Percentiles rank a stretch among this genome's conserved stretches.
These are phyloP conservation scores for Lophura nycthemera DNA, from an alignment of 2,113 vertebrate genomes.

Conservation along the genomic window DNA sequence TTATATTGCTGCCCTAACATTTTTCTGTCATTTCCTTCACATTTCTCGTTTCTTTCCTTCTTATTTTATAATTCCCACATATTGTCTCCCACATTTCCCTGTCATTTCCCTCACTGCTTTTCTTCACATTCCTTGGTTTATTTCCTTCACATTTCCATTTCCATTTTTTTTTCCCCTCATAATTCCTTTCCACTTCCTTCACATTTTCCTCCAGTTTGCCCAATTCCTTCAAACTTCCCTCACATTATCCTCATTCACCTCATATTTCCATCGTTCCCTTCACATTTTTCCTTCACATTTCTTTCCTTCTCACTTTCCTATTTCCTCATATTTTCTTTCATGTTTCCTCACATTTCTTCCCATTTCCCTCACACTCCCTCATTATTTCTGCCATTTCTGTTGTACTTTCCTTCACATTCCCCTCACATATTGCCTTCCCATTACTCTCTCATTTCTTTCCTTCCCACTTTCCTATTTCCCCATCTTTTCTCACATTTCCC, in stretches of 20 bases:
- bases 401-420: neutral
- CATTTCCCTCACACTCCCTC: neutral
- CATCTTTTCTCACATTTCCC: neutral
- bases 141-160: rapidly evolving
- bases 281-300: neutral
- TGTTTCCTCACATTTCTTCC: neutral
- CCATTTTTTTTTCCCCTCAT: too few species aligned
- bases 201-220: neutral
- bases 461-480: neutral
- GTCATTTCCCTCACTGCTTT: neutral
- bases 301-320: neutral
- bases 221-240: neutral
- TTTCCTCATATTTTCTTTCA: neutral
- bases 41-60: neutral
- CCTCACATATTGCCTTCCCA: neutral
- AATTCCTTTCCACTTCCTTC: neutral
- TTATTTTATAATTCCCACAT: neutral
- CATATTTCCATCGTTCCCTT: neutral
- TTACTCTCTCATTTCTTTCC: neutral
- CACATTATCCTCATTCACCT: neutral
- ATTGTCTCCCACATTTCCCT: neutral
- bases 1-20: neutral
- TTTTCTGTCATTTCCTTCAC: neutral
- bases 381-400: neutral
- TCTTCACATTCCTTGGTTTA: neutral